Evolutionary conservation across 1,140 invertebrate species (phyloP), one percentile per base, ranked within the genome.

Genomic region (Bombus polaris): DNA sequence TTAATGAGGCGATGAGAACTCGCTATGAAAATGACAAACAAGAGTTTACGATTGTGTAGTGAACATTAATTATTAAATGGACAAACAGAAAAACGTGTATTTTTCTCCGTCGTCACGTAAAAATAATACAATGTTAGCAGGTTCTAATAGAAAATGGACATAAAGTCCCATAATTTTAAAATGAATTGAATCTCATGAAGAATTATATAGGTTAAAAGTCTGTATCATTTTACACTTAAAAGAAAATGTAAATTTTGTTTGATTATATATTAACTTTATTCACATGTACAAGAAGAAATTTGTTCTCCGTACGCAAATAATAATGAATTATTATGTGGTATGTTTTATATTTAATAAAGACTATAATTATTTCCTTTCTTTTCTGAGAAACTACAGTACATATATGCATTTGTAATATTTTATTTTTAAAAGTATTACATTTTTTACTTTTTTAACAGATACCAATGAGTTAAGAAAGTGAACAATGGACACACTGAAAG

Each of bases 151-250:
- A 57, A 74, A 53, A 73, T 66, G 62, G 53, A 68, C 39, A 12
- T 15, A 15, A 1, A 32, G 12, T 47, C 10, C 53, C 65, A 42
- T 80, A 25, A 65, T 47, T 47, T 79, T 32, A 13, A 53, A 44
- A 35, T 15, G n/a, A 71, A 71, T 1, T 62, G 6, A 47, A 53
- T 53, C 13, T 37, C 37, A n/a, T 25, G 22, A 39, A 39, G 44
- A 13, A 22, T 71, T 3, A 13, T 6, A n/a, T 72, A 87, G 85
- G 82, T 87, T 87, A 85, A 47, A 79, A 73, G 15, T 18, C 5
- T 35, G 12, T 15, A 66, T 32, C 59, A 62, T 66, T 68, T 74
- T 71, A 44, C 47, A 68, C 28, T 32, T n/a, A 28, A 47, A 28
- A 44, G 35, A 59, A 32, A 47, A 53, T 77, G 42, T 71, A 68